phyloP scores from a whole-genome alignment of 2,797 vertebrate genomes.

The Sebastes matsubarae region DNA sequence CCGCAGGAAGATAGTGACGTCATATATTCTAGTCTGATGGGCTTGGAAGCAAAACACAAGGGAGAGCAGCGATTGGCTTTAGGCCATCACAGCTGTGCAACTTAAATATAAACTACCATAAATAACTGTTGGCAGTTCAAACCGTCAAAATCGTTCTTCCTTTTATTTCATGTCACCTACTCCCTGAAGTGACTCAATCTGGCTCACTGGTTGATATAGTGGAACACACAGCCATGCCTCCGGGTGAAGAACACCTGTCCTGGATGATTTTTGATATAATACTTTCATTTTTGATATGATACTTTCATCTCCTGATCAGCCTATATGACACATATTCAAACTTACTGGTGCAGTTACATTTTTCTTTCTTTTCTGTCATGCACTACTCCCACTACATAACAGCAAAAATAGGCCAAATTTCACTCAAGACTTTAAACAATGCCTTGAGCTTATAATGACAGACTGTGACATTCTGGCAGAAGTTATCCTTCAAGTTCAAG shows the following conservation, averaged over 20 bases:
- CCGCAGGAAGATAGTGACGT: neutral
- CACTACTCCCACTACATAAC: neutral
- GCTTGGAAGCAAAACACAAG: neutral
- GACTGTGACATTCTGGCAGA: neutral
- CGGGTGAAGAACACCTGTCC: neutral
- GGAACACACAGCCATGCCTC: neutral
- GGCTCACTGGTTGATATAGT: neutral
- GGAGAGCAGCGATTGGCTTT: neutral
- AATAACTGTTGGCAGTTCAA: slow-evolving; percentile 9
- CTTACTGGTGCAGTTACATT: neutral
- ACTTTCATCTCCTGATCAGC: neutral
- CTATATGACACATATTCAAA: neutral
- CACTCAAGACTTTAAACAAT: neutral
- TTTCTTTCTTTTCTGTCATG: neutral
- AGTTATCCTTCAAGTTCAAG: neutral
- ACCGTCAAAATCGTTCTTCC: neutral
- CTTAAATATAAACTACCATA: slow-evolving; percentile 20
- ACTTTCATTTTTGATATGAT: neutral
- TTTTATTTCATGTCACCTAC: slow-evolving; percentile 12
- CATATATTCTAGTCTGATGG: neutral
- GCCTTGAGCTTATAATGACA: neutral
- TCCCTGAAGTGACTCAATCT: slow-evolving; percentile 5
- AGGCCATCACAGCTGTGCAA: slow-evolving; percentile 14
- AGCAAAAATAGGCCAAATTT: neutral
- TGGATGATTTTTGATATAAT: neutral